These are phyloP conservation scores for Gortyna flavago DNA, from an alignment of 2,888 invertebrate species.

Conservation along the genomic window DNA sequence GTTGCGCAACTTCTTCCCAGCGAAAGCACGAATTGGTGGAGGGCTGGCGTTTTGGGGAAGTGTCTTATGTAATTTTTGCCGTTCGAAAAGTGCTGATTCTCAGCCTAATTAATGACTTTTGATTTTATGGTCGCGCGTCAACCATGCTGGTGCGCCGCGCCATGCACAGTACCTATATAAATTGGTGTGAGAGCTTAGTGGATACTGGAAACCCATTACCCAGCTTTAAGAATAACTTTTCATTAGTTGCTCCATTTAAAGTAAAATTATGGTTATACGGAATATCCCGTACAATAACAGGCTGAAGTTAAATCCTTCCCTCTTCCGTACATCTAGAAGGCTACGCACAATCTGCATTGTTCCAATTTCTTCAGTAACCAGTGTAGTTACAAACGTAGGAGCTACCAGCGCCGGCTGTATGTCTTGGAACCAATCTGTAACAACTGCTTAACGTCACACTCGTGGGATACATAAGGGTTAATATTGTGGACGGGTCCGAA, in stretches of 20 bases:
- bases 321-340: slow-evolving; percentile 19
- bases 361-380: slow-evolving; percentile 58
- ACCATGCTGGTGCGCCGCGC: neutral
- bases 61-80: neutral
- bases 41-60: no score
- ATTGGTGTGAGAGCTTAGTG: neutral
- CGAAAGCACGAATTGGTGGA: neutral
- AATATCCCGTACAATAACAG: slow-evolving; percentile 4
- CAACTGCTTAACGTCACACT: slow-evolving; percentile 61
- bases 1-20: no score
- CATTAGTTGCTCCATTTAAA: neutral
- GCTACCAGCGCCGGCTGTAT: slow-evolving; percentile 62
- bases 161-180: neutral
- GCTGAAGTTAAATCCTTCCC: neutral
- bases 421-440: slow-evolving; percentile 74
- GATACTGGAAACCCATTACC: no score
- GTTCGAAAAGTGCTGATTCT: neutral
- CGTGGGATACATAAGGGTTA: slow-evolving; percentile 36
- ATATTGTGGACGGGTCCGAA: slow-evolving; percentile 9
- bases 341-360: slow-evolving; percentile 54
- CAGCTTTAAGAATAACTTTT: neutral
- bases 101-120: neutral
- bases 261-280: neutral
- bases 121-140: neutral
- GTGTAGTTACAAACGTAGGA: slow-evolving; percentile 52